A percentile compares a stretch with the other conserved stretches of the same genome.
These are phyloP conservation scores for Clarias platycephalus DNA, from an alignment of 2,797 vertebrate species.

Conservation along the genomic window DNA sequence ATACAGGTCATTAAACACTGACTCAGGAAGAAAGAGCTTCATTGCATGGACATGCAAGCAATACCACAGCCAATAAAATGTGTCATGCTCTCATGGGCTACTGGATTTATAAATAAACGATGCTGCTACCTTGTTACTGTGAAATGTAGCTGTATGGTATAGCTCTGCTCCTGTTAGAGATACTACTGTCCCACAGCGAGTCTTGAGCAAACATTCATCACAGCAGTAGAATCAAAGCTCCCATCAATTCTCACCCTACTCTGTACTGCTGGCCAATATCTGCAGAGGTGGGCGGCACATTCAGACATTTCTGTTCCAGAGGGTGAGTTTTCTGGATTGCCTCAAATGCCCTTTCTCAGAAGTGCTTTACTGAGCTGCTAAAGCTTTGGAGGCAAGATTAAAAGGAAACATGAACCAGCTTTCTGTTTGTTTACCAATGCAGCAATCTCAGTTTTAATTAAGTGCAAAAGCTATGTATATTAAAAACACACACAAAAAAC, in stretches of 20 bases:
- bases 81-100: not conserved
- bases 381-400: conserved; percentile 15
- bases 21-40: not conserved
- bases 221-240: conserved; percentile 8
- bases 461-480: not conserved
- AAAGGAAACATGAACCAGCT: not conserved
- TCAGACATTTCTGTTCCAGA: conserved; percentile 14
- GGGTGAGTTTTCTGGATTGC: conserved; percentile 15
- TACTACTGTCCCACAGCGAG: conserved; percentile 6
- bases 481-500: not conserved
- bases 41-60: not conserved
- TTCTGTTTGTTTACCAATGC: not conserved
- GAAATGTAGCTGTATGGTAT: not conserved
- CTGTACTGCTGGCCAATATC: conserved; percentile 1
- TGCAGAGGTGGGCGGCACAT: conserved; percentile 12
- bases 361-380: conserved; percentile 12
- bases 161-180: conserved; percentile 13
- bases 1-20: not conserved
- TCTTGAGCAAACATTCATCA: conserved; percentile 18
- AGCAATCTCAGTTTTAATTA: not conserved
- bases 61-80: not conserved
- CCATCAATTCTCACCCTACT: conserved; percentile 26
- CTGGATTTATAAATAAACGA: not conserved
- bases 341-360: conserved; percentile 8
- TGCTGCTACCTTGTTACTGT: not conserved